Percentiles rank a stretch among this genome's conserved stretches.
Conservation (phyloP, 1,140 invertebrate species). For the Nomia melanderi region DNA sequence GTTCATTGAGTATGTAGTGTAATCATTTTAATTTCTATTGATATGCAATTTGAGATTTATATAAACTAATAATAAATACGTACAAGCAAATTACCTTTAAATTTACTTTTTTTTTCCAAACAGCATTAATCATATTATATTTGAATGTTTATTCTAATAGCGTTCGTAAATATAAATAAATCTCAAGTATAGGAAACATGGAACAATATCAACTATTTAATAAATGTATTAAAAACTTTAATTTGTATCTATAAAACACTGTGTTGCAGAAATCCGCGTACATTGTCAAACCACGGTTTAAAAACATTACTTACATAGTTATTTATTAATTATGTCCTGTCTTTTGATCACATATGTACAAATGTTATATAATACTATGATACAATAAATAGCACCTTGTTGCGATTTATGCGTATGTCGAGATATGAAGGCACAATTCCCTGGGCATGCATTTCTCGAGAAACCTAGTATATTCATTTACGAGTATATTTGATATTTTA, state of each 20-base stretch:
- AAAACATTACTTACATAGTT: conserved; percentile 36
- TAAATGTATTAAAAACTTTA: conserved; percentile 54
- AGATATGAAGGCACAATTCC: conserved; percentile 17
- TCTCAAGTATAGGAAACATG: background rate
- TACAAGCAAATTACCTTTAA: background rate
- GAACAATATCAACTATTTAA: conserved; percentile 10
- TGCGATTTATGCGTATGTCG: conserved; percentile 11
- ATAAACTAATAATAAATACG: background rate
- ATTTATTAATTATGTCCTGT: conserved; percentile 26
- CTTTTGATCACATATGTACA: conserved; percentile 32
- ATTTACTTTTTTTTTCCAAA: background rate
- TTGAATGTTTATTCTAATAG: background rate
- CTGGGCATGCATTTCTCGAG: background rate
- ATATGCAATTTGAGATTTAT: background rate
- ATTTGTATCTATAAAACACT: conserved; percentile 16
- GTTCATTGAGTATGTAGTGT: conserved; percentile 7
- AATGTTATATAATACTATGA: conserved; percentile 56
- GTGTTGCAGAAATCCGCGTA: background rate
- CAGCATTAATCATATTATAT: too few species aligned
- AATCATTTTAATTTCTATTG: conserved; percentile 1
- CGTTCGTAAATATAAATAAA: background rate
- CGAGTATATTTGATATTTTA: conserved; percentile 2
- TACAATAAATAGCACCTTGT: conserved; percentile 68
- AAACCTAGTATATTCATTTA: background rate
- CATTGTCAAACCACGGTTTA: conserved; percentile 18